phyloP scores from a whole-genome alignment of 2,888 invertebrate species.

The Nemurella pictetii region DNA sequence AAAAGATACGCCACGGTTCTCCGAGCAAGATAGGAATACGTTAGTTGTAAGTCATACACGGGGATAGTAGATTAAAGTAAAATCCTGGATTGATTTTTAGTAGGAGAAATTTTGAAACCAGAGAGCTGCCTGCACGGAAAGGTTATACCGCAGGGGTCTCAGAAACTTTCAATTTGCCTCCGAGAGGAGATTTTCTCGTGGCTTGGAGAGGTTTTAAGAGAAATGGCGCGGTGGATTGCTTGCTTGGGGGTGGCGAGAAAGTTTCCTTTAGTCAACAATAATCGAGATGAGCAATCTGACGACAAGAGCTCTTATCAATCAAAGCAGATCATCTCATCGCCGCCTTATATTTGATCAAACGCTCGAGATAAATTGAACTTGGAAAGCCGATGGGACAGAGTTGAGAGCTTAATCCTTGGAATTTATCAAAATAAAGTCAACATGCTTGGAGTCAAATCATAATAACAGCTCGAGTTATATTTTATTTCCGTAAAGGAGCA shows the following conservation, averaged over 20 bases:
- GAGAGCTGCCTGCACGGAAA: background rate
- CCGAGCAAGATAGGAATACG: no score
- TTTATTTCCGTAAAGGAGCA: no score
- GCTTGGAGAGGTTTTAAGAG: background rate
- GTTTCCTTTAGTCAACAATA: constrained; percentile 17
- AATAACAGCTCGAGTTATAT: background rate
- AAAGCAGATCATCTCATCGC: constrained; percentile 3
- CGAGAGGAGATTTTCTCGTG: background rate
- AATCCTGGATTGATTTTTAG: no score
- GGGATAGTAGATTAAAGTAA: no score
- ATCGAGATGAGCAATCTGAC: constrained; percentile 6
- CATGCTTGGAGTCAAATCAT: background rate
- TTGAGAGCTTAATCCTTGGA: background rate
- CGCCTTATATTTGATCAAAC: constrained; percentile 14
- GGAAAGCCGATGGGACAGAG: background rate
- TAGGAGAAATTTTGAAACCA: no score
- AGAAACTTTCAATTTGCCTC: background rate
- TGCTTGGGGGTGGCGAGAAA: background rate
- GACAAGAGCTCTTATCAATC: constrained; percentile 18
- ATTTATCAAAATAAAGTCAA: background rate
- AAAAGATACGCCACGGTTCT: no score
- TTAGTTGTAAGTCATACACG: no score
- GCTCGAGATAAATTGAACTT: constrained; percentile 9
- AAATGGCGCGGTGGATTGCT: background rate
- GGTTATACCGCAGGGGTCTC: background rate